A percentile compares a stretch with the other conserved stretches of the same genome.
These are phyloP conservation scores for Ondatra zibethicus DNA, from an alignment of 2,113 vertebrate species.

Conservation along the genomic window DNA sequence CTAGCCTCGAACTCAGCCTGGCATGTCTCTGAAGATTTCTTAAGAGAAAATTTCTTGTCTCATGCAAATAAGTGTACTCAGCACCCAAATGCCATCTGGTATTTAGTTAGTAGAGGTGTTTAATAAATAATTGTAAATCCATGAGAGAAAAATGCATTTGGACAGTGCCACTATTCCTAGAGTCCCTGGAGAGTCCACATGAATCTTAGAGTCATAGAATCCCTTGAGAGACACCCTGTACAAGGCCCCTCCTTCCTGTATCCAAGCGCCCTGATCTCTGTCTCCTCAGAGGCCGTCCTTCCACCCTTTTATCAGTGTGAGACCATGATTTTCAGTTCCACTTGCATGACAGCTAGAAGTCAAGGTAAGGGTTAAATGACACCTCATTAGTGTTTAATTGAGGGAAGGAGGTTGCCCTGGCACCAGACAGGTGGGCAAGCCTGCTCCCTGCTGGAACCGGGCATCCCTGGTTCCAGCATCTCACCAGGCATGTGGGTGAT, in stretches of 20 bases:
- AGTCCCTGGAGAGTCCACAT: background rate
- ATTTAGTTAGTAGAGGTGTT: constrained; percentile 32
- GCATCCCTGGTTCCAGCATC: constrained; percentile 57
- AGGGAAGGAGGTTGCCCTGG: constrained; percentile 76
- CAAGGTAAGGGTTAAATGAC: constrained; percentile 77
- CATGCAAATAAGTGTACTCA: background rate
- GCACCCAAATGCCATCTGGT: background rate
- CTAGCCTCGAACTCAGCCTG: background rate
- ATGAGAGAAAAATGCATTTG: background rate
- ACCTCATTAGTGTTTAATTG: constrained; percentile 80
- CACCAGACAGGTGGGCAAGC: constrained; percentile 78
- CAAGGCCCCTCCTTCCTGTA: background rate
- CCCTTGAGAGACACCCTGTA: background rate
- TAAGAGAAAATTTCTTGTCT: constrained; percentile 42
- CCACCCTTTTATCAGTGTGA: background rate
- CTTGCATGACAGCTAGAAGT: constrained; percentile 61
- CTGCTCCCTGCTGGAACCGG: constrained; percentile 65
- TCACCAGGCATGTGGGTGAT: constrained; percentile 63
- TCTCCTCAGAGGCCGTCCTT: constrained; percentile 8
- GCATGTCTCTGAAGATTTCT: constrained; percentile 41
- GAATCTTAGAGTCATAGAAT: background rate
- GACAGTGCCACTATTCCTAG: background rate
- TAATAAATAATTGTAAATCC: constrained; percentile 23
- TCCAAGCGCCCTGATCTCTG: background rate
- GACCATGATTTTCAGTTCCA: constrained; percentile 41